These are phyloP conservation scores for Vollenhovia emeryi DNA, from an alignment of 1,140 invertebrate species.

Conservation along the genomic window DNA sequence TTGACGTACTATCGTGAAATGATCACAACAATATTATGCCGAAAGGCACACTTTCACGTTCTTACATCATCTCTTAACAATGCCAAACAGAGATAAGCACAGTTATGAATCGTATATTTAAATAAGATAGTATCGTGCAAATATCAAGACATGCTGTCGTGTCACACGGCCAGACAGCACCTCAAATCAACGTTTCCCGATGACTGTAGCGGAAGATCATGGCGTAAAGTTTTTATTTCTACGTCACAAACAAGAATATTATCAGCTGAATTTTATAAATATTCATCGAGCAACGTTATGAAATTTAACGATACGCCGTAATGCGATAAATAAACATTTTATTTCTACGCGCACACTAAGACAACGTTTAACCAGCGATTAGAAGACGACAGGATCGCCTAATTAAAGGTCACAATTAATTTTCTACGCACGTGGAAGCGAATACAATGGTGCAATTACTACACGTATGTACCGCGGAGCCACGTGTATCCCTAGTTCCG, in stretches of 20 bases:
- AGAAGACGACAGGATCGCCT: conserved; percentile 22
- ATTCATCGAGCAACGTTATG: not conserved
- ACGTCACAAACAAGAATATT: not conserved
- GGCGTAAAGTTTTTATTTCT: not conserved
- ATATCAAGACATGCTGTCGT: not conserved
- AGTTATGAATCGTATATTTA: not conserved
- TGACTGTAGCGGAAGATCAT: not conserved
- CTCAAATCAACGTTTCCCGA: not conserved
- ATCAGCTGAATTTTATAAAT: not conserved
- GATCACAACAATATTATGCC: conserved; percentile 3
- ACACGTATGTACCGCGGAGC: conserved; percentile 7
- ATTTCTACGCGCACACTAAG: not conserved
- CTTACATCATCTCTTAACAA: conserved; percentile 17
- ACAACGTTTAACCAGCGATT: conserved; percentile 8
- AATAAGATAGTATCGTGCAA: conserved; percentile 18
- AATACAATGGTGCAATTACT: conserved; percentile 48
- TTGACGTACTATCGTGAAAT: not conserved
- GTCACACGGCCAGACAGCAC: not conserved
- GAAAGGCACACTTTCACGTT: not conserved
- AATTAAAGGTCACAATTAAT: conserved; percentile 40
- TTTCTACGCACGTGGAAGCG: conserved; percentile 25
- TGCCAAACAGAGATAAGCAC: not conserved
- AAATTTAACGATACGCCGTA: not conserved
- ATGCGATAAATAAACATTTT: conserved; percentile 33
- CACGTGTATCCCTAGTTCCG: not conserved